phyloP scores from a whole-genome alignment of 2,888 invertebrate genomes.

The Lepidocyrtoides sp. region DNA sequence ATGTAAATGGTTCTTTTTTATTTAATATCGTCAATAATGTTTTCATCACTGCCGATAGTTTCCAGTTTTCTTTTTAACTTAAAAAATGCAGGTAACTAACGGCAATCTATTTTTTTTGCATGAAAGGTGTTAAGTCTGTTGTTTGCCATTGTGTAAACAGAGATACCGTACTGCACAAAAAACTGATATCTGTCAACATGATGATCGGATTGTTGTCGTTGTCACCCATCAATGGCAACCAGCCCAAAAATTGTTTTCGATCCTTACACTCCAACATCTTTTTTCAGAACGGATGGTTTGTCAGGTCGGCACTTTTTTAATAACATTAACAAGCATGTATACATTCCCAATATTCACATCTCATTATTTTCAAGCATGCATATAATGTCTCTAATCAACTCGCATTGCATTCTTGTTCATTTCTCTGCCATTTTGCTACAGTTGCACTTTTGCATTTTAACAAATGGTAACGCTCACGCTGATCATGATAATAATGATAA shows the following conservation, averaged over 20 bases:
- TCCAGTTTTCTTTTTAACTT: too few relatives aligned
- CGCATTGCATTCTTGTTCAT: neutral
- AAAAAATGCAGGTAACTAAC: neutral
- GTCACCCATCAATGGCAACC: constrained; percentile 12
- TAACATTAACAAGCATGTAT: too few relatives aligned
- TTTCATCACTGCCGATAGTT: too few relatives aligned
- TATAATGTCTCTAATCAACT: neutral
- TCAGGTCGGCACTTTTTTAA: neutral
- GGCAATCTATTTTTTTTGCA: too few relatives aligned
- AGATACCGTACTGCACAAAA: too few relatives aligned
- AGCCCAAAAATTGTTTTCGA: neutral
- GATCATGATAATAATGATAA: constrained; percentile 1
- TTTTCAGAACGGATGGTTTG: neutral
- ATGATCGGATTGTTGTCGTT: constrained; percentile 16
- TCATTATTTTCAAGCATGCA: too few relatives aligned
- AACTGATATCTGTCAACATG: neutral
- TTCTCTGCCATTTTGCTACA: neutral
- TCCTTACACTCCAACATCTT: neutral
- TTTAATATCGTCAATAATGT: too few relatives aligned
- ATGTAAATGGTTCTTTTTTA: too few relatives aligned
- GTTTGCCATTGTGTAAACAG: too few relatives aligned
- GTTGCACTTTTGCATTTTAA: constrained; percentile 3
- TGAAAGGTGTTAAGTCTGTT: too few relatives aligned
- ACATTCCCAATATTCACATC: neutral
- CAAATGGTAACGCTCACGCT: constrained; percentile 42